Conservation (phyloP, 2,888 invertebrate species). For the Noctua fimbriata region DNA sequence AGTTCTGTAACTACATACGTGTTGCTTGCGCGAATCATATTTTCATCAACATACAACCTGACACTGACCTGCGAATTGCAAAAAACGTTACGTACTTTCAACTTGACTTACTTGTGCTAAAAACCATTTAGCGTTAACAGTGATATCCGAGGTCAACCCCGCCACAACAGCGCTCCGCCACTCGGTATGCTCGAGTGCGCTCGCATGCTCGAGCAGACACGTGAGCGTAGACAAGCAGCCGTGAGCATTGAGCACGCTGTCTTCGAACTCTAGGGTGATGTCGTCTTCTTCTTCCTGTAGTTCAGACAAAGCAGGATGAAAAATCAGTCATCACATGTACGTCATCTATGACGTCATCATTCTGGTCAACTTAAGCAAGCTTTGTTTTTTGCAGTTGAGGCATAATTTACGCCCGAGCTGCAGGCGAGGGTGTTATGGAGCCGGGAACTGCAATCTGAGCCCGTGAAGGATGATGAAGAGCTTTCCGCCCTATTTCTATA, state of each 20-base stretch:
- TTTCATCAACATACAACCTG: too few relatives aligned
- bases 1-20: too few relatives aligned
- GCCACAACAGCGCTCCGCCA: slow-evolving; percentile 60
- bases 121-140: slow-evolving; percentile 71
- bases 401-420: background rate
- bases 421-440: too few relatives aligned
- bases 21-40: too few relatives aligned
- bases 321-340: too few relatives aligned
- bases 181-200: slow-evolving; percentile 45
- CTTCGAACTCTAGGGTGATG: slow-evolving; percentile 62
- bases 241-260: slow-evolving; percentile 75
- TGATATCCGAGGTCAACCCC: slow-evolving; percentile 42
- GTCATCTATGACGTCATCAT: too few relatives aligned
- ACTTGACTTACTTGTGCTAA: slow-evolving; percentile 68
- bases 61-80: too few relatives aligned
- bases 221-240: slow-evolving; percentile 75
- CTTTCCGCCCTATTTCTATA: background rate
- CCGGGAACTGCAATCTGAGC: too few relatives aligned
- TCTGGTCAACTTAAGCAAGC: too few relatives aligned
- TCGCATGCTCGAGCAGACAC: slow-evolving; percentile 70
- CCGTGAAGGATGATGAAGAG: background rate
- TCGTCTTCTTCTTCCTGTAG: slow-evolving; percentile 73
- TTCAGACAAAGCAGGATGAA: background rate
- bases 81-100: too few relatives aligned
- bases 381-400: background rate